Percentiles rank a stretch among this genome's conserved stretches.
Conservation (phyloP, 2,797 vertebrate genomes). For the Chaetodon trifasciatus region DNA sequence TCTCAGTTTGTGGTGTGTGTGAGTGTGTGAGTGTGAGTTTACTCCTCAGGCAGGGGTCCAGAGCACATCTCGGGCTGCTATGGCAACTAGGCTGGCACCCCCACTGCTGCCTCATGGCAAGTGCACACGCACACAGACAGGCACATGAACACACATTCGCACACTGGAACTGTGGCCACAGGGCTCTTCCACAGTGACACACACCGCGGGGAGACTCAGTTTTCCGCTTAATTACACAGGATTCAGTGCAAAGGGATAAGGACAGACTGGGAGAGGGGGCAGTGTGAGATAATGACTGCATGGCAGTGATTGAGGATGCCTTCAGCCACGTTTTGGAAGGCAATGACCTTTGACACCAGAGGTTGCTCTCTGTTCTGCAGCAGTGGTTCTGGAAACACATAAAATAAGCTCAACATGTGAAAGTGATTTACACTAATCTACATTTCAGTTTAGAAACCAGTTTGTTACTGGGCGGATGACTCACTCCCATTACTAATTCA, state of each 20-base stretch:
- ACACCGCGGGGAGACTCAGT: conserved; percentile 14
- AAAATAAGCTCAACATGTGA: neutral
- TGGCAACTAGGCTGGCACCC: conserved; percentile 79
- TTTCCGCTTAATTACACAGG: conserved; percentile 62
- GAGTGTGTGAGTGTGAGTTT: conserved; percentile 32
- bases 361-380: neutral
- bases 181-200: conserved; percentile 47
- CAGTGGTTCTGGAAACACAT: neutral
- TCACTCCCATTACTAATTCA: conserved; percentile 70
- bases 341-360: neutral
- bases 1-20: conserved; percentile 29
- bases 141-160: conserved; percentile 24
- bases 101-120: conserved; percentile 68
- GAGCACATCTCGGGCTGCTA: conserved; percentile 77
- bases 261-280: conserved; percentile 23
- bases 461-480: conserved; percentile 56
- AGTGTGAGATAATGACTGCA: conserved; percentile 33
- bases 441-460: conserved; percentile 42
- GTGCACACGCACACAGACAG: conserved; percentile 53
- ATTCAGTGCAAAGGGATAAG: conserved; percentile 7
- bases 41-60: conserved; percentile 74
- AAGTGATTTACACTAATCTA: conserved; percentile 11
- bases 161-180: conserved; percentile 35
- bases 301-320: neutral
- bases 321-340: neutral